A percentile compares a stretch with the other conserved stretches of the same genome.
phyloP scores from a whole-genome alignment of 2,113 vertebrate species.

The Sceloporus tristichus region DNA sequence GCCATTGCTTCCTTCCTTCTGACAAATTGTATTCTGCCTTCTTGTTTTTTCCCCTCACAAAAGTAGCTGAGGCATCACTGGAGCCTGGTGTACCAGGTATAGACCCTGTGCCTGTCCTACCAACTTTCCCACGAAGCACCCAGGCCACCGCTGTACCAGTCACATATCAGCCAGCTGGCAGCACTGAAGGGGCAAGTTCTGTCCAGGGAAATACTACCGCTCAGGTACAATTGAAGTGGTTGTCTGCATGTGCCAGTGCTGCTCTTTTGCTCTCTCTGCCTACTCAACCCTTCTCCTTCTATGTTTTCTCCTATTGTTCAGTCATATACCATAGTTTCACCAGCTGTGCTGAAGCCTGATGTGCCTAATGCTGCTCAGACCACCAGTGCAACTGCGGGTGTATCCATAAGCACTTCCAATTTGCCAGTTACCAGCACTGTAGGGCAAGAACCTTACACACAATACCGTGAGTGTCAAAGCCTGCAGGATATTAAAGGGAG shows the following conservation, averaged over 20 bases:
- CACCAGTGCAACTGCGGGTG: constrained; percentile 49
- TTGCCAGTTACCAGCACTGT: constrained; percentile 59
- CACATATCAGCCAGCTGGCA: constrained; percentile 57
- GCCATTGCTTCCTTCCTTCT: neutral
- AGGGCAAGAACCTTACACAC: constrained; percentile 70
- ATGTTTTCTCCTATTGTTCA: constrained; percentile 30
- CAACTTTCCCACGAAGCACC: constrained; percentile 67
- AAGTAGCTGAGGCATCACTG: constrained; percentile 68
- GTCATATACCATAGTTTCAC: constrained; percentile 71
- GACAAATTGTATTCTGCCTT: constrained; percentile 12
- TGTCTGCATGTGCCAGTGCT: too few relatives aligned
- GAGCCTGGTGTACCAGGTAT: constrained; percentile 72
- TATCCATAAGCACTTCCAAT: constrained; percentile 53
- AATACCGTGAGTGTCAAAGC: constrained; percentile 72
- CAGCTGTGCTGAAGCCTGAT: constrained; percentile 73
- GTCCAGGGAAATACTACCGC: constrained; percentile 58
- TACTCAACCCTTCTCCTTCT: neutral
- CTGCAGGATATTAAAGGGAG: neutral
- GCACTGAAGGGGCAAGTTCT: constrained; percentile 54
- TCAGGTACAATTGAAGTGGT: constrained; percentile 56
- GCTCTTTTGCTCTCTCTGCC: neutral
- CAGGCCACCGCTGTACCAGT: constrained; percentile 66
- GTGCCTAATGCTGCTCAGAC: constrained; percentile 67
- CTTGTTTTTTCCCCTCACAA: neutral
- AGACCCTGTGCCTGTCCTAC: constrained; percentile 69